Percentiles rank a stretch among this genome's conserved stretches.
phyloP scores from a whole-genome alignment of 2,113 vertebrate genomes.

The Harpagus bidentatus region DNA sequence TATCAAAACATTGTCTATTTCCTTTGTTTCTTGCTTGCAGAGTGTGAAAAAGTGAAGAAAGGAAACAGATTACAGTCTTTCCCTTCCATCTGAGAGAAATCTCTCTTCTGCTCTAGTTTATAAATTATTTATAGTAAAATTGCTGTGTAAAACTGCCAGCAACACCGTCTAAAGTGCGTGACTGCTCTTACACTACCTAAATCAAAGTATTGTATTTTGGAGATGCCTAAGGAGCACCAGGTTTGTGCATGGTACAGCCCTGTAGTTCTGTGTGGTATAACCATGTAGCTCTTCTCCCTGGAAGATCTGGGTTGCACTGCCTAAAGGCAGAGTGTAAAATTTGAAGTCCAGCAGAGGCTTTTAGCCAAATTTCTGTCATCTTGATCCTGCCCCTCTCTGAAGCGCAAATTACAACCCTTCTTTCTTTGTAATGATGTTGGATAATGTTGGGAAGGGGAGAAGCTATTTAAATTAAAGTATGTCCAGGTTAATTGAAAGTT shows the following conservation, averaged over 20 bases:
- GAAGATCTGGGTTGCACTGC: neutral
- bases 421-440: neutral
- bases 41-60: neutral
- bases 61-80: neutral
- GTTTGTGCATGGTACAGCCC: accelerated
- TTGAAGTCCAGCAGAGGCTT: neutral
- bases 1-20: neutral
- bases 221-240: neutral
- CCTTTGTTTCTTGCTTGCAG: neutral
- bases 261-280: neutral
- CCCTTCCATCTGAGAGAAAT: neutral
- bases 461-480: neutral
- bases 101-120: neutral
- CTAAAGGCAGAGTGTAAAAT: neutral
- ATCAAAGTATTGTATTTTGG: neutral
- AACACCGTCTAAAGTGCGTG: neutral
- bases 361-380: neutral
- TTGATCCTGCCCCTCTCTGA: neutral
- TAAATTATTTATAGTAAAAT: neutral
- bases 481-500: neutral
- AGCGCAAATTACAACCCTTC: neutral
- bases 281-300: neutral
- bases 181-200: neutral
- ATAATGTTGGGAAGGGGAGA: neutral
- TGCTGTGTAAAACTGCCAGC: neutral